Evolutionary conservation across 2,113 vertebrate genomes (phyloP).

Genomic region (Cacatua alba): DNA sequence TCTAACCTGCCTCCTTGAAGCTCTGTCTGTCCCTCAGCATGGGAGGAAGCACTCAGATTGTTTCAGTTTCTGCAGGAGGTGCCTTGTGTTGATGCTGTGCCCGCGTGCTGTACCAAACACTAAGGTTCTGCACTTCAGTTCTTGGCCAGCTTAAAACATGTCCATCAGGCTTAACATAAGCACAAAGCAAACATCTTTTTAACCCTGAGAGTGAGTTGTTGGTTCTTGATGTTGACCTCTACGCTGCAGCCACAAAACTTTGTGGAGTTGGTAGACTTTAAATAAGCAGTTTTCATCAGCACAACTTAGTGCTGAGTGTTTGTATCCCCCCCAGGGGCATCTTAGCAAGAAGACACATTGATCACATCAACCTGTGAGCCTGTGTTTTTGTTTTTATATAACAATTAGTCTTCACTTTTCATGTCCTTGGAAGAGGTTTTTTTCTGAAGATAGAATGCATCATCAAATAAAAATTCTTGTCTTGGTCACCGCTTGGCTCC

Average conservation of each 20-base stretch:
- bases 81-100: neutral
- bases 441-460: neutral
- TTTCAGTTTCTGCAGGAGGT: neutral
- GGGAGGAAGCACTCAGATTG: neutral
- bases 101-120: neutral
- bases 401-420: neutral
- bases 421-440: neutral
- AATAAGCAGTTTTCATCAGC: neutral
- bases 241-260: neutral
- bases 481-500: slow-evolving; percentile 36
- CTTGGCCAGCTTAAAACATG: neutral
- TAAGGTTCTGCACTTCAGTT: neutral
- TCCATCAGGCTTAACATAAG: neutral
- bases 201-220: neutral
- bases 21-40: neutral
- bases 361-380: neutral
- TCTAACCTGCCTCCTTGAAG: slow-evolving; percentile 1
- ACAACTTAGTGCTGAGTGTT: neutral
- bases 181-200: neutral
- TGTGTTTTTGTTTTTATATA: neutral
- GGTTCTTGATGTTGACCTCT: neutral
- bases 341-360: neutral
- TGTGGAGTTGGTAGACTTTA: neutral
- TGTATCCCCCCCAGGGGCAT: neutral
- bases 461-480: slow-evolving; percentile 26